These are phyloP conservation scores for Zonitis immaculata DNA, from an alignment of 2,888 invertebrate genomes.

Conservation along the genomic window DNA sequence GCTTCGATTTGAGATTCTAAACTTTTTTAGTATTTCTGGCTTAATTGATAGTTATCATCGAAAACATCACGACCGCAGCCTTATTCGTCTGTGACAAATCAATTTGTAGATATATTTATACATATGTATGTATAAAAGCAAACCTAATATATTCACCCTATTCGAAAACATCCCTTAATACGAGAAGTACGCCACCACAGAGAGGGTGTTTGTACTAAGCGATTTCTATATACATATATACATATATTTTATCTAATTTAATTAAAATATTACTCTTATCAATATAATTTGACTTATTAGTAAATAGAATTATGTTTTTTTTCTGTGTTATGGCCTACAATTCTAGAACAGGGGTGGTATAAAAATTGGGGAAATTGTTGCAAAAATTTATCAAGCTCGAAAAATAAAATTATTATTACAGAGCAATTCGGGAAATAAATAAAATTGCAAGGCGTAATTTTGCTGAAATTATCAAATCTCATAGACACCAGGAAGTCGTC, in stretches of 20 bases:
- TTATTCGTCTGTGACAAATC: slow-evolving; percentile 51
- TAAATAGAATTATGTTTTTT: too few relatives aligned
- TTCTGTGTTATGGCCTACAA: neutral
- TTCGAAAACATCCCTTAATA: slow-evolving; percentile 41
- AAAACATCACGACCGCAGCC: slow-evolving; percentile 48
- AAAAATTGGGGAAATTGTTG: too few relatives aligned
- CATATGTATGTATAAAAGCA: slow-evolving; percentile 43
- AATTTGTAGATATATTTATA: slow-evolving; percentile 52
- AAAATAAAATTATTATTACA: too few relatives aligned
- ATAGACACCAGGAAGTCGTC: too few relatives aligned
- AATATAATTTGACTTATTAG: slow-evolving; percentile 1
- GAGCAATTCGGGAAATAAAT: too few relatives aligned
- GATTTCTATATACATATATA: too few relatives aligned
- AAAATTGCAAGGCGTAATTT: too few relatives aligned
- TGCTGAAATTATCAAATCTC: too few relatives aligned
- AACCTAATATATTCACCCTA: slow-evolving; percentile 48
- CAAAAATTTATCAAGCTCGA: too few relatives aligned
- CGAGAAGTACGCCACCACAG: slow-evolving; percentile 36
- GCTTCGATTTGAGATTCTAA: too few relatives aligned
- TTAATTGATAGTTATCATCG: slow-evolving; percentile 47
- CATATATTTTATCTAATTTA: slow-evolving; percentile 14
- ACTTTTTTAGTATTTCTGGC: slow-evolving; percentile 33
- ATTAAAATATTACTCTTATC: slow-evolving; percentile 8
- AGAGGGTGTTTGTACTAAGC: slow-evolving; percentile 22
- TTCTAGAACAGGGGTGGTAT: too few relatives aligned